A percentile compares a stretch with the other conserved stretches of the same genome.
These are phyloP conservation scores for Lepisosteus osseus DNA, from an alignment of 2,113 vertebrate genomes.

Conservation along the genomic window DNA sequence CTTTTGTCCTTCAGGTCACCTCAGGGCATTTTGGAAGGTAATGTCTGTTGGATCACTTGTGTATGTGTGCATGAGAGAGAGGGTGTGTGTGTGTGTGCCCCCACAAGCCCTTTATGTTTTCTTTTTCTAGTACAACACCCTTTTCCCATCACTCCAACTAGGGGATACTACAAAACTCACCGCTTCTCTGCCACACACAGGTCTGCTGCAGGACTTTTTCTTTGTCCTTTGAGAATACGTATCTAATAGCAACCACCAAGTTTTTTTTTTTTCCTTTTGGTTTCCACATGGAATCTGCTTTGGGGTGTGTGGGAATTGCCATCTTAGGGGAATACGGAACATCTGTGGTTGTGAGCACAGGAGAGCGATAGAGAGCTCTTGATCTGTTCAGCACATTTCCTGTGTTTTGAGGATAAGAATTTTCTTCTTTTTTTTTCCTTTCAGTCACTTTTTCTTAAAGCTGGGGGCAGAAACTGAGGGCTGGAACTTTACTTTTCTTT, in stretches of 20 bases:
- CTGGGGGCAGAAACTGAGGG: slow-evolving; percentile 42
- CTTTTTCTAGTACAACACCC: slow-evolving; percentile 6
- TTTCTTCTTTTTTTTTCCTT: slow-evolving; percentile 19
- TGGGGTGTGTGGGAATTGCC: slow-evolving; percentile 65
- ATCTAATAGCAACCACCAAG: slow-evolving; percentile 73
- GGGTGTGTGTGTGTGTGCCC: slow-evolving; percentile 14
- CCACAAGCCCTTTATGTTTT: slow-evolving; percentile 31
- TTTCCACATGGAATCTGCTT: slow-evolving; percentile 65
- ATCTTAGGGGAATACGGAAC: slow-evolving; percentile 72
- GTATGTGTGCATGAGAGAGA: slow-evolving; percentile 7
- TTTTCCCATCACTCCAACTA: slow-evolving; percentile 18
- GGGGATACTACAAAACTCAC: slow-evolving; percentile 37
- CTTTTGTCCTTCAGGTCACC: slow-evolving; percentile 24
- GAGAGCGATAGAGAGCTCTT: slow-evolving; percentile 57
- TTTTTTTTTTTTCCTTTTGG: slow-evolving; percentile 65
- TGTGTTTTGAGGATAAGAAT: slow-evolving; percentile 56
- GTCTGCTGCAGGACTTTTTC: slow-evolving; percentile 49
- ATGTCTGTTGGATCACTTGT: not conserved
- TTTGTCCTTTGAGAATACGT: slow-evolving; percentile 61
- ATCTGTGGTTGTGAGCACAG: slow-evolving; percentile 71
- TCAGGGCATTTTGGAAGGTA: slow-evolving; percentile 15
- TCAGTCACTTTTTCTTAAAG: slow-evolving; percentile 28
- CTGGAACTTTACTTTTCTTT: slow-evolving; percentile 35
- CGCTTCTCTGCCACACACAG: slow-evolving; percentile 53
- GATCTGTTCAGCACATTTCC: slow-evolving; percentile 67